phyloP scores from a whole-genome alignment of 2,113 vertebrate species.

The Misgurnus anguillicaudatus region DNA sequence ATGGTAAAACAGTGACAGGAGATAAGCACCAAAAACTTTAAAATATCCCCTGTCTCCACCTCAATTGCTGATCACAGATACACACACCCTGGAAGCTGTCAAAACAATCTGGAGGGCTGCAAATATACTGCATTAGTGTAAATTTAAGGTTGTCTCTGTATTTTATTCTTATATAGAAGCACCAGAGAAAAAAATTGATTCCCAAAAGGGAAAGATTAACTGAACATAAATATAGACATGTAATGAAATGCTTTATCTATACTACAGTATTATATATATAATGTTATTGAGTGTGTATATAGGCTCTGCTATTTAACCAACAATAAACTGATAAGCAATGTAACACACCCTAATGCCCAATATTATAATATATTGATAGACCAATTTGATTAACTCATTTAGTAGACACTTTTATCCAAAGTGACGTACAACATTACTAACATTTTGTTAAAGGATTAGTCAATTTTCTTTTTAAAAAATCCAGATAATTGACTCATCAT shows the following conservation, averaged over 20 bases:
- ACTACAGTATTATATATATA: too few species aligned
- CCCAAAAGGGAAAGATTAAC: too few species aligned
- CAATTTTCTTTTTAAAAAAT: too few species aligned
- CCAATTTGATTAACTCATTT: neutral
- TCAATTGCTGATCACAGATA: conserved; percentile 35
- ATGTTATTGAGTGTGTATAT: too few species aligned
- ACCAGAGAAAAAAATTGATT: neutral
- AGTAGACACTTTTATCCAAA: too few species aligned
- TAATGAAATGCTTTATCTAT: neutral
- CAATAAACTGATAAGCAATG: too few species aligned
- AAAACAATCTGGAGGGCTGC: conserved; percentile 4
- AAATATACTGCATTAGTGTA: neutral
- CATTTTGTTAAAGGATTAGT: too few species aligned
- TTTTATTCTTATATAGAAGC: neutral
- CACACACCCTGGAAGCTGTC: conserved; percentile 16
- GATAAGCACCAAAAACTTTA: conserved; percentile 27
- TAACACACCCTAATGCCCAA: neutral
- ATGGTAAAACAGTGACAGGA: neutral
- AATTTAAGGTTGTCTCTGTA: conserved; percentile 1
- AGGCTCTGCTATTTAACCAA: too few species aligned
- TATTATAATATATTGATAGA: neutral
- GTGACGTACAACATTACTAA: too few species aligned
- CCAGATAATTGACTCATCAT: too few species aligned
- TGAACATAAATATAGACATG: neutral
- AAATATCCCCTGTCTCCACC: conserved; percentile 28